Conservation (phyloP, 2,113 vertebrate species). For the Heptranchias perlo region DNA sequence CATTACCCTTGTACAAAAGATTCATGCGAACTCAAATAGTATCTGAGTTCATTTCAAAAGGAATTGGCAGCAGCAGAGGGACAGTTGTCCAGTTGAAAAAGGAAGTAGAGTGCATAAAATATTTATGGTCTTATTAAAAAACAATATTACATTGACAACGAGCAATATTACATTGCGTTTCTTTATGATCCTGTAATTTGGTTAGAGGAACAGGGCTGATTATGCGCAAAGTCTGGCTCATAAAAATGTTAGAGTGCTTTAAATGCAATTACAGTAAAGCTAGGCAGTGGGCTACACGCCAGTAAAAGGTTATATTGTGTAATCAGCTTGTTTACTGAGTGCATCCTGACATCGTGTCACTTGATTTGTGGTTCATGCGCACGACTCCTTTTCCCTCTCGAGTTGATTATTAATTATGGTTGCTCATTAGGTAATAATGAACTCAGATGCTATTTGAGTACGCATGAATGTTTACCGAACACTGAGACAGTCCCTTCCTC, state of each 20-base stretch:
- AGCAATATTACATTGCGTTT: neutral
- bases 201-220: neutral
- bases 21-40: too few species aligned
- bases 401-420: neutral
- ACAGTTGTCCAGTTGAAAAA: neutral
- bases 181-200: neutral
- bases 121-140: neutral
- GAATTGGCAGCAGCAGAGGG: too few species aligned
- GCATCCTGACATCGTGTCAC: neutral
- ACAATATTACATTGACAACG: neutral
- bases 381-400: neutral
- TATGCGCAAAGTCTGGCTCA: neutral
- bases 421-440: conserved; percentile 24
- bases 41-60: too few species aligned
- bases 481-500: neutral
- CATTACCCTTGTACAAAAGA: neutral
- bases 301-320: conserved; percentile 2
- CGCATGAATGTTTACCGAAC: neutral
- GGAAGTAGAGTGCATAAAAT: neutral
- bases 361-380: neutral
- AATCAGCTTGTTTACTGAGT: conserved; percentile 14
- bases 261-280: neutral
- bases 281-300: neutral
- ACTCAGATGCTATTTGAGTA: neutral
- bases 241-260: neutral